A percentile compares a stretch with the other conserved stretches of the same genome.
Evolutionary conservation across 2,113 vertebrate species (phyloP).

Genomic region (Eubucco bourcierii): DNA sequence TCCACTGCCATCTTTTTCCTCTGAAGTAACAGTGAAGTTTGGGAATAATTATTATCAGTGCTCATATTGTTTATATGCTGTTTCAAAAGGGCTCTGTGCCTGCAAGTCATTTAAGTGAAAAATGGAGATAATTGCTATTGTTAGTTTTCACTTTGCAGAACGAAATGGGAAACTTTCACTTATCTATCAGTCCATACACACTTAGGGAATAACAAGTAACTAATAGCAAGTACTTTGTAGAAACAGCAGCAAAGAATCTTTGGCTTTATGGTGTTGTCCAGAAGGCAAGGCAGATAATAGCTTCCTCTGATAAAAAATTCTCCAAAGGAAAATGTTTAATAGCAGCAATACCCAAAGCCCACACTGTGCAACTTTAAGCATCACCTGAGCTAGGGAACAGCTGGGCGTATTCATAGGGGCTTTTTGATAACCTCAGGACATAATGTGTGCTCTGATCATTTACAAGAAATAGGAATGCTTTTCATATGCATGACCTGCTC

Average conservation of each 20-base stretch:
- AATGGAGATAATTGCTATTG: not conserved
- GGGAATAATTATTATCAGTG: not conserved
- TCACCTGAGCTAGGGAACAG: not conserved
- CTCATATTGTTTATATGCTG: not conserved
- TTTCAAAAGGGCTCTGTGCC: not conserved
- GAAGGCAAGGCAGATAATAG: not conserved
- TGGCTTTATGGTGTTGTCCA: not conserved
- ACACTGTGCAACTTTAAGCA: constrained; percentile 7
- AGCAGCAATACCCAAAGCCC: constrained; percentile 1
- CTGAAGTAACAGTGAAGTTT: not conserved
- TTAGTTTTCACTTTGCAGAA: not conserved
- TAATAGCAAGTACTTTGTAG: not conserved
- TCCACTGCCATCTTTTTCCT: not conserved
- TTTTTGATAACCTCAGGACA: constrained; percentile 25
- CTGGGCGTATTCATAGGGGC: not conserved
- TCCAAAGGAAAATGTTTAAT: constrained; percentile 7
- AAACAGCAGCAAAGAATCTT: not conserved
- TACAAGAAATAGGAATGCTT: constrained; percentile 5
- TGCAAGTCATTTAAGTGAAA: not conserved
- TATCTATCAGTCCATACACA: not conserved
- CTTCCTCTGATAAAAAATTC: constrained; percentile 10
- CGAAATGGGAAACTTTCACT: not conserved
- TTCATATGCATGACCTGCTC: constrained; percentile 26
- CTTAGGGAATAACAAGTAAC: not conserved
- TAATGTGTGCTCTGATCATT: constrained; percentile 2